Evolutionary conservation across 2,113 vertebrate species (phyloP).

Genomic region (Todiramphus saurophagus): DNA sequence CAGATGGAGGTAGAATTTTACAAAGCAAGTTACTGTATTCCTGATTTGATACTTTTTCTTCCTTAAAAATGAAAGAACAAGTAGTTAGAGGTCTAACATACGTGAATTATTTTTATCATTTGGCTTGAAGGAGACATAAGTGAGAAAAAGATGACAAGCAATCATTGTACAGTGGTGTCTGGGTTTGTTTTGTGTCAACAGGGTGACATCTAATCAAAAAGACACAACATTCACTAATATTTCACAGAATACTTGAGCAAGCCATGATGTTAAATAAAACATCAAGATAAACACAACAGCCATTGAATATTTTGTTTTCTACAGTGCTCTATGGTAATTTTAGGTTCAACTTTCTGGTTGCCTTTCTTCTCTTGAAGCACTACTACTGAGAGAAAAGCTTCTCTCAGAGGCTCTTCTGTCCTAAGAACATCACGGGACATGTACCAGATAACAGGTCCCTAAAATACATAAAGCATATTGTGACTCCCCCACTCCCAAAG

Average conservation of each 20-base stretch:
- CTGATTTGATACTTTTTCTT: not conserved
- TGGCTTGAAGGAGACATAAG: not conserved
- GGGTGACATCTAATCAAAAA: not conserved
- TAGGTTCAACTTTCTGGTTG: not conserved
- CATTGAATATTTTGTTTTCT: not conserved
- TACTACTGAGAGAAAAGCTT: not conserved
- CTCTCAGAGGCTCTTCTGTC: not conserved
- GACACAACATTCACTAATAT: not conserved
- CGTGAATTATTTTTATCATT: not conserved
- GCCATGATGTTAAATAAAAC: not conserved
- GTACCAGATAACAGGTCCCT: not conserved
- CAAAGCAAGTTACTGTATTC: not conserved
- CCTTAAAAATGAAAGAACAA: not conserved
- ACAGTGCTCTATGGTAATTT: accelerated
- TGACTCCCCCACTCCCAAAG: not conserved
- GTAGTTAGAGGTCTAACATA: accelerated
- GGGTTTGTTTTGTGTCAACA: not conserved
- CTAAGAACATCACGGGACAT: not conserved
- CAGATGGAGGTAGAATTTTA: not conserved
- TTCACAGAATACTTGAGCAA: not conserved
- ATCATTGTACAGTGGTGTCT: not conserved
- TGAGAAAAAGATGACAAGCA: not conserved
- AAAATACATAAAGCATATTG: not conserved
- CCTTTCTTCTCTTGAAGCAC: not conserved
- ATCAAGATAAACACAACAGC: not conserved